phyloP scores from a whole-genome alignment of 1,140 invertebrate genomes.

The Drosophila hydei region DNA sequence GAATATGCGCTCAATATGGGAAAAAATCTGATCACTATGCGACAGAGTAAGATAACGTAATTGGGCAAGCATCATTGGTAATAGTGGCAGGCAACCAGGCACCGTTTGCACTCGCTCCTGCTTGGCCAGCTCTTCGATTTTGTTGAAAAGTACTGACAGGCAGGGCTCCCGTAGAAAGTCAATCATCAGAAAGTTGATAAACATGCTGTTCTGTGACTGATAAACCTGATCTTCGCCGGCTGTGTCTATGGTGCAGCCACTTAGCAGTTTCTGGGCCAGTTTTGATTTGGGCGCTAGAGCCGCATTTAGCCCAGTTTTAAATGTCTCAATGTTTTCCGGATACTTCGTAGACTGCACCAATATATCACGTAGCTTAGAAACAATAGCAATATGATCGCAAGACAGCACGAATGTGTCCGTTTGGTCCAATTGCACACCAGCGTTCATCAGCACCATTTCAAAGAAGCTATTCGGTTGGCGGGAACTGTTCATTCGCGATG shows the following conservation, averaged over 20 bases:
- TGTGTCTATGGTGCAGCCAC: constrained; percentile 67
- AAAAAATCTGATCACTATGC: constrained; percentile 66
- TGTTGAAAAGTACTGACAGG: constrained; percentile 82
- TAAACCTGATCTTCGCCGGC: constrained; percentile 69
- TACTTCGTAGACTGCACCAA: constrained; percentile 63
- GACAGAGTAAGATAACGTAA: constrained; percentile 69
- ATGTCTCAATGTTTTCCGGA: constrained; percentile 75
- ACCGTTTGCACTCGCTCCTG: constrained; percentile 23
- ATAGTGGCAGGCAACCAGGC: constrained; percentile 47
- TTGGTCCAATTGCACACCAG: constrained; percentile 72
- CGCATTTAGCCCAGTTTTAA: constrained; percentile 79
- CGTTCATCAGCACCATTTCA: constrained; percentile 68
- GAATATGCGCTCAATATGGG: constrained; percentile 63
- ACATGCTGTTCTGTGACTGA: constrained; percentile 84
- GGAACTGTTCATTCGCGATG: constrained; percentile 41
- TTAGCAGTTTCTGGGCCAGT: constrained; percentile 79
- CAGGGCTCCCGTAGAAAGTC: constrained; percentile 82
- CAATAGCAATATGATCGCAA: constrained; percentile 79
- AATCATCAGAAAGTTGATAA: constrained; percentile 84
- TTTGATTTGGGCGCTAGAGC: constrained; percentile 77
- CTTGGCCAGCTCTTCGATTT: constrained; percentile 71
- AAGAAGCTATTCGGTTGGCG: constrained; percentile 79
- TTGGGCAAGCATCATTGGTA: constrained; percentile 71
- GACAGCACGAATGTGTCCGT: constrained; percentile 67
- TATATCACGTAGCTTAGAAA: constrained; percentile 67